Evolutionary conservation across 2,888 invertebrate genomes (phyloP), one percentile per base, ranked within the genome.

Genomic region (Yponomeuta evonymella): DNA sequence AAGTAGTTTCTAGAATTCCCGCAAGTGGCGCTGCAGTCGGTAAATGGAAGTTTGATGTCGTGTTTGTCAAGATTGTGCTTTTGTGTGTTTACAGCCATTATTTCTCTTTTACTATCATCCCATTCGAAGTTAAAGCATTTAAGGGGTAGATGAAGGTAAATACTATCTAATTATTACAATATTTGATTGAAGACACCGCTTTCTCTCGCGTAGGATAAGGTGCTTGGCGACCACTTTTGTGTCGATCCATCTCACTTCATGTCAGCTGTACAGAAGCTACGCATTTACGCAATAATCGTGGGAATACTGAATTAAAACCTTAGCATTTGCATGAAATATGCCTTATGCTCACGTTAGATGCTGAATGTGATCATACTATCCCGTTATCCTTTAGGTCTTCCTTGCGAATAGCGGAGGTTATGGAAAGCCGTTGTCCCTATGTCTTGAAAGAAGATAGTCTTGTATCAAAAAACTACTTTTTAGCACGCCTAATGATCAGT

Each of bases 131-230:
- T 80, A 80, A 88, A 84, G 82, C 84, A 87, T 88, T 84, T 85
- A 83, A 93, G 94, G 94, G 93, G 94, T 94, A 94, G 94, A 94
- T 94, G 94, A 94, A 94, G 94, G 94, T 94, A 88, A 78, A 85
- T 84, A 80, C 73, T 71, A 76, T 58, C 75, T 73, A 72, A 74
- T 74, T 76, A 75, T 76, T 63, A 29, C 15, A 71, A 30, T 43
- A 67, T 48, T 48, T 67, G 10, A 23, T 36, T 23, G 48, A 67
- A n/a, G 36, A 48, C 43, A 36, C 4, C 43, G n/a, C 23, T 67
- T 36, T 15, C 33, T 33, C 36, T 67, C 33, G 33, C 23, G 10
- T 33, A 43, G 15, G 48, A 1, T 30, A n/a, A 89, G 87, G 89
- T 86, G 90, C 88, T 90, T 85, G 83, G 82, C 79, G 78, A 79